These are phyloP conservation scores for Phyllotreta cruciferae DNA, from an alignment of 2,888 invertebrate species.

Conservation along the genomic window DNA sequence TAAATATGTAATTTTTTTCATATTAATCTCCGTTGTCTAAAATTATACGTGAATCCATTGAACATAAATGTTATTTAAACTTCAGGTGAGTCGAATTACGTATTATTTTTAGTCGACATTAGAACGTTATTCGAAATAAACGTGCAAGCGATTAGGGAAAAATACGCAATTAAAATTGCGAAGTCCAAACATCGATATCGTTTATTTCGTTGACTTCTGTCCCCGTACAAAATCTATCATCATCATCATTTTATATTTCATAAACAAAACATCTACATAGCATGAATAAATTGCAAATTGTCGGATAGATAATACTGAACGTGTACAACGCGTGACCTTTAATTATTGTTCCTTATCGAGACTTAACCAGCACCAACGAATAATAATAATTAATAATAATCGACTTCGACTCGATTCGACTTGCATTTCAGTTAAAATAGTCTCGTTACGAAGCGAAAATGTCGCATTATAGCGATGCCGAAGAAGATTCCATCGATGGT, in stretches of 20 bases:
- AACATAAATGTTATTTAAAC: conserved; percentile 8
- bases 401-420: too few species aligned
- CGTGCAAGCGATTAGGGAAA: neutral
- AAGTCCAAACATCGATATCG: neutral
- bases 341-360: neutral
- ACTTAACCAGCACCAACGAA: conserved; percentile 1
- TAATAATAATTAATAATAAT: too few species aligned
- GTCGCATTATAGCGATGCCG: conserved; percentile 61
- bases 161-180: neutral
- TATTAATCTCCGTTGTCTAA: conserved; percentile 13
- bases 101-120: neutral
- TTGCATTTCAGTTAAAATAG: conserved; percentile 19
- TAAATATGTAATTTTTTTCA: conserved; percentile 14
- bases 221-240: neutral
- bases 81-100: conserved; percentile 8
- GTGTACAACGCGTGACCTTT: conserved; percentile 10
- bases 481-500: conserved; percentile 56
- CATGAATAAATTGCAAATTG: conserved; percentile 4
- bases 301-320: neutral
- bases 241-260: neutral
- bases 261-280: conserved; percentile 1
- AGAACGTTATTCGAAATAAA: neutral
- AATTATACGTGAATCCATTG: conserved; percentile 18
- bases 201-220: neutral
- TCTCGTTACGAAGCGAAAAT: conserved; percentile 43